Evolutionary conservation across 1,140 invertebrate species (phyloP), one percentile per base, ranked within the genome.

Genomic region (Copidosoma floridanum): DNA sequence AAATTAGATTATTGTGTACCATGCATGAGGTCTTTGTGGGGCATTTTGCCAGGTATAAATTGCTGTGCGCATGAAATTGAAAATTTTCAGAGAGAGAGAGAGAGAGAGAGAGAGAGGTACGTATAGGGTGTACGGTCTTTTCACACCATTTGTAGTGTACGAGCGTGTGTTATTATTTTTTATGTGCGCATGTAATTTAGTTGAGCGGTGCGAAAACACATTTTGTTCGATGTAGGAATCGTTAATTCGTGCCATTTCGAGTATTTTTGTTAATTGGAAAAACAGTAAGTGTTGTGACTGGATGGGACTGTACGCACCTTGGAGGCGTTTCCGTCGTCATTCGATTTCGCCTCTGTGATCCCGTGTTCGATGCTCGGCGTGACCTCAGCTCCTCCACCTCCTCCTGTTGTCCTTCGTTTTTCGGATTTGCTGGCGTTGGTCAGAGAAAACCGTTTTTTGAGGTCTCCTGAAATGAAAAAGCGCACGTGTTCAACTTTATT

Each of bases 361-460:
- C 64, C 60, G n/a, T n/a, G n/a, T 57, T 35, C 65, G n/a, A 50
- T 51, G n/a, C 48, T 59, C 41, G 65, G 61, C 6, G 46, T 50
- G 12, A 57, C 57, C 37, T 57, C 64, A 41, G 54, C 64, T 65
- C 65, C 70, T n/a, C n/a, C n/a, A n/a, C n/a, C n/a, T n/a, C n/a
- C n/a, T n/a, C n/a, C n/a, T n/a, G n/a, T n/a, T 61, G 68, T 65
- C 66, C 65, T 69, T 38, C 65, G 60, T 12, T 59, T 53, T 32
- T 64, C 66, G 21, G 52, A 52, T 21, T 68, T 67, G 41, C 61
- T 61, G 41, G 67, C 66, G 55, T 63, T 67, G 61, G 58, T 66
- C 69, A 68, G 70, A n/a, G 69, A 71, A 44, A 73, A 67, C 37
- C 70, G 67, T 29, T 63, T 63, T 58, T 74, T 73, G 56, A 71